Conservation (phyloP, 2,888 invertebrate genomes). For the Tinea pellionella region DNA sequence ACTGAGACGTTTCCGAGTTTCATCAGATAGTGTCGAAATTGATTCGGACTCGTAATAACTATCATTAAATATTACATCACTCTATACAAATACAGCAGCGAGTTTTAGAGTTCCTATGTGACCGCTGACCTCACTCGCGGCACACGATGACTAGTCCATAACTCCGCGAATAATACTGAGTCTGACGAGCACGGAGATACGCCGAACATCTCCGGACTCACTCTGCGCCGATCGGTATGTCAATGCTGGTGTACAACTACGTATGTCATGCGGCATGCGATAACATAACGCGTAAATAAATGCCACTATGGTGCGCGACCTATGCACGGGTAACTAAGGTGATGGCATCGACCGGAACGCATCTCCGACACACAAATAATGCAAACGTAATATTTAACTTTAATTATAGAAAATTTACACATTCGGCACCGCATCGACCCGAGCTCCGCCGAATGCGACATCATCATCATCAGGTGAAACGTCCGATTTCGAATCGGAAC, state of each 20-base stretch:
- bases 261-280: background rate
- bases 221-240: background rate
- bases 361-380: background rate
- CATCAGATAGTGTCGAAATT: constrained; percentile 66
- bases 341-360: constrained; percentile 15
- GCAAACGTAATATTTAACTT: background rate
- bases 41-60: constrained; percentile 42
- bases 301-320: constrained; percentile 2
- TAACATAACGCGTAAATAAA: background rate
- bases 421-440: background rate
- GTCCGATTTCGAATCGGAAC: background rate
- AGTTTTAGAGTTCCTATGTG: constrained; percentile 80
- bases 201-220: background rate
- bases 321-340: constrained; percentile 18
- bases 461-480: background rate
- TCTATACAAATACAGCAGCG: constrained; percentile 80
- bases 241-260: background rate
- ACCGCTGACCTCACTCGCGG: constrained; percentile 61
- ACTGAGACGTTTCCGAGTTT: background rate
- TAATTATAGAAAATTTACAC: constrained; percentile 1
- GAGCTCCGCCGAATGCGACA: background rate
- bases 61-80: constrained; percentile 55
- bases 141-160: constrained; percentile 67
- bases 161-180: constrained; percentile 37
- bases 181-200: constrained; percentile 18